Percentiles rank a stretch among this genome's conserved stretches.
Conservation (phyloP, 2,888 invertebrate genomes). For the Stenodema calcarata region DNA sequence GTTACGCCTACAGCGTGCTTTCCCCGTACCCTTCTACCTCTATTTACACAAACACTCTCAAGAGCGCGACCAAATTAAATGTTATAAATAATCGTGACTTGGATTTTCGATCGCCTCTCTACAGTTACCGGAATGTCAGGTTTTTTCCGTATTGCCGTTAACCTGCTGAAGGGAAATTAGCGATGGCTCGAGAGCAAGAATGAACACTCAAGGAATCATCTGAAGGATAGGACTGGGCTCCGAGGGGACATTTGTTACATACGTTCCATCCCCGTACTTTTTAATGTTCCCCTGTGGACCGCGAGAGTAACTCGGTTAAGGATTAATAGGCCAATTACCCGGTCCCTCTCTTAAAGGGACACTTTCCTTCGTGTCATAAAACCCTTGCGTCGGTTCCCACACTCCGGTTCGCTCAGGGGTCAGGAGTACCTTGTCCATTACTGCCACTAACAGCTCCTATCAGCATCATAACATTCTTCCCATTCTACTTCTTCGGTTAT, state of each 20-base stretch:
- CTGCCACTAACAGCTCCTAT: slow-evolving; percentile 31
- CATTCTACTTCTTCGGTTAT: slow-evolving; percentile 18
- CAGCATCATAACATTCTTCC: slow-evolving; percentile 25
- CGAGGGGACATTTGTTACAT: background rate
- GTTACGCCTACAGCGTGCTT: too few relatives aligned
- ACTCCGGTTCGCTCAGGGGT: slow-evolving; percentile 26
- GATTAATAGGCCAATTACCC: slow-evolving; percentile 37
- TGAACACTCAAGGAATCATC: background rate
- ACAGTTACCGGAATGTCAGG: background rate
- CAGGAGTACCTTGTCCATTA: slow-evolving; percentile 32
- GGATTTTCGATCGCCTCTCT: background rate
- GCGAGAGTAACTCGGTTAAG: slow-evolving; percentile 31
- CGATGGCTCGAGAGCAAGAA: background rate
- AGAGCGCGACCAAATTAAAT: too few relatives aligned
- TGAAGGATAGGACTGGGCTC: background rate
- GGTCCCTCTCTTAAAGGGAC: slow-evolving; percentile 11
- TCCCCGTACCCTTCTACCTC: too few relatives aligned
- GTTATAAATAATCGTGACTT: too few relatives aligned
- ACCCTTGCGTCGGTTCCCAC: slow-evolving; percentile 29
- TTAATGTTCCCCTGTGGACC: background rate
- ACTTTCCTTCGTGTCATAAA: slow-evolving; percentile 31
- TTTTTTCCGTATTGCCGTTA: background rate
- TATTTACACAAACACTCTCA: too few relatives aligned
- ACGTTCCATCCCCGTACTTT: background rate
- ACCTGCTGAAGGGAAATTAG: background rate